Base-by-base conservation (phyloP, 1,140 invertebrate genomes). In the Drosophila leontia region DNA sequence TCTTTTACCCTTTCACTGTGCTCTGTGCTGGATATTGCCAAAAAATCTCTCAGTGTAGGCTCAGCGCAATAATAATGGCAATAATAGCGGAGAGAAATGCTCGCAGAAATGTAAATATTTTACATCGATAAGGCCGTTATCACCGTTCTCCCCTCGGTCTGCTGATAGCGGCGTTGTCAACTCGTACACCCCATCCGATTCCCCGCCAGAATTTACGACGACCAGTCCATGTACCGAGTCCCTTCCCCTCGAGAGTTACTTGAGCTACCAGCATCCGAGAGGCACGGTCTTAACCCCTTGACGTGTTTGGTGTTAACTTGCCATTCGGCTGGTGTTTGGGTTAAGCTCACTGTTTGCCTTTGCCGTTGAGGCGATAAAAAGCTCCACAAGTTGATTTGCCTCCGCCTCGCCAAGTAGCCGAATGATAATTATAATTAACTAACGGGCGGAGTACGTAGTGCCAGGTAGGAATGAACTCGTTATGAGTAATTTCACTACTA, bases 101-200 rank as follows among this genome's bases (percentile, higher is more conserved):
- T 82, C 82, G 84, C 65, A 82, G 86, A 85, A 91, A 91, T 90
- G 86, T 91, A 90, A 91, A 91, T 91, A 91, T 91, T 91, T 92
- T 91, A 91, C 91, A 91, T 78, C 78, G 91, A 91, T 91, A 91
- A 91, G 76, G 44, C 61, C 42, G 39, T 63, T 71, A 67, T 64
- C 59, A 42, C 32, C 11, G 59, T 59, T 41, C 19, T n/a, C 69
- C 58, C 47, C 39, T 59, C n/a, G 34, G 63, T 69, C 62, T 60
- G 50, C 65, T 70, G 83, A 84, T 87, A 80, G 72, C 47, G 71
- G 72, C 47, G 71, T 80, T 82, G 80, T 78, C 80, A 83, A 62
- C 74, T 80, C 79, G 63, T 60, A 15, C 63, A 53, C 60, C 58
- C 61, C 75, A 60, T 61, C 75, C 47, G 15, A n/a, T 76, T 55